phyloP scores from a whole-genome alignment of 2,797 vertebrate species.

The Sciurus vulgaris region DNA sequence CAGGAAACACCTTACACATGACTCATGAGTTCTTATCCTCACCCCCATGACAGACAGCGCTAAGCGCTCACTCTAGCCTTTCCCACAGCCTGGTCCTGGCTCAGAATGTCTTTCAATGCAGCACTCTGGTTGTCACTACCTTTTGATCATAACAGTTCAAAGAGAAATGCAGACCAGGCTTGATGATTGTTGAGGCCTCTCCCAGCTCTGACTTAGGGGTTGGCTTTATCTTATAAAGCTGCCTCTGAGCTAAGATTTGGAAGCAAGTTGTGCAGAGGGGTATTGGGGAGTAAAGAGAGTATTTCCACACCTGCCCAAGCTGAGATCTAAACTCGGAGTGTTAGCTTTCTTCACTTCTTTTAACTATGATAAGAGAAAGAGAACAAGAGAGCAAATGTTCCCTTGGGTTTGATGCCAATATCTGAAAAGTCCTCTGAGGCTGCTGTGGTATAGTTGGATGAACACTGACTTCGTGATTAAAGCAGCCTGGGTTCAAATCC shows the following conservation, averaged over 20 bases:
- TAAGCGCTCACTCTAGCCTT: background rate
- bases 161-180: background rate
- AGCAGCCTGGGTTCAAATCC: conserved; percentile 58
- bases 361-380: background rate
- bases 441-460: background rate
- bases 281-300: background rate
- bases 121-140: background rate
- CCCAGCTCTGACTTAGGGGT: background rate
- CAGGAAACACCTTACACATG: background rate
- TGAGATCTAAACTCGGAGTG: background rate
- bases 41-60: background rate
- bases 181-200: background rate
- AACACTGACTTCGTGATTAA: background rate
- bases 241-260: background rate
- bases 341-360: background rate
- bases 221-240: background rate
- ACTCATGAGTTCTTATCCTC: background rate
- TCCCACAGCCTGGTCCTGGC: background rate
- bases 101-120: background rate
- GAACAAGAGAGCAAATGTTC: background rate
- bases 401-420: conserved; percentile 8
- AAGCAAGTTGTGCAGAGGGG: background rate
- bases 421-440: background rate
- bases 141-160: background rate
- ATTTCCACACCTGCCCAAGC: background rate